Evolutionary conservation across 2,888 invertebrate species (phyloP), one percentile per base, ranked within the genome.

Genomic region (Heteromurus nitidus): DNA sequence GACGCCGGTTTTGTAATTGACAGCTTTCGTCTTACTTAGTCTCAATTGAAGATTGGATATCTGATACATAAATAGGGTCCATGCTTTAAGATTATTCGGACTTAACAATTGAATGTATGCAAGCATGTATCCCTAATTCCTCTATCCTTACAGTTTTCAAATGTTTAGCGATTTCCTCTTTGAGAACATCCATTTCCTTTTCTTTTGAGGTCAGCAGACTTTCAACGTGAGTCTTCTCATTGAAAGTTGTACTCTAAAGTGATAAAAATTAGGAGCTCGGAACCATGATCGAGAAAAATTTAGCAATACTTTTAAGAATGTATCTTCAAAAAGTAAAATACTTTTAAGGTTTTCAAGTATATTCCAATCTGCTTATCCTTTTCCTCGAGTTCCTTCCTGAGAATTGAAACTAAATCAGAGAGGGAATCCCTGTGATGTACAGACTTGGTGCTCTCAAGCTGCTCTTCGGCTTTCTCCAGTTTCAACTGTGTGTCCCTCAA

Each of bases 401-500:
- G 30, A 13, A 81, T 74, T 3, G 76, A 69, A 0, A 86, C 83
- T 22, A 84, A 55, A 47, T 85, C 85, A 0, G 84, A 80, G 16
- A 84, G 26, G 0, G 82, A 82, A 20, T 62, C 74, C 28, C 68
- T 83, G 83, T 86, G 87, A 82, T 74, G 83, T n/a, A 69, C 67
- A 31, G 79, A 86, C 86, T 84, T 87, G 64, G 70, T 68, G 7
- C 75, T 75, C 13, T 75, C 68, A 3, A 85, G 79, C 31, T 84
- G 83, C n/a, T 74, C 74, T 58, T 85, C 80, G 7, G 84, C 91
- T 88, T 93, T 93, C 2, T 90, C 91, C 87, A 92, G 92, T 87
- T 93, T 93, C 83, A 91, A 90, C 86, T 90, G 91, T 88, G 93
- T 93, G 72, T 60, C 60, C 42, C 2, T 75, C 11, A 86, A 20